Base-by-base conservation (phyloP, 2,888 invertebrate genomes). In the Brachyptera risi region DNA sequence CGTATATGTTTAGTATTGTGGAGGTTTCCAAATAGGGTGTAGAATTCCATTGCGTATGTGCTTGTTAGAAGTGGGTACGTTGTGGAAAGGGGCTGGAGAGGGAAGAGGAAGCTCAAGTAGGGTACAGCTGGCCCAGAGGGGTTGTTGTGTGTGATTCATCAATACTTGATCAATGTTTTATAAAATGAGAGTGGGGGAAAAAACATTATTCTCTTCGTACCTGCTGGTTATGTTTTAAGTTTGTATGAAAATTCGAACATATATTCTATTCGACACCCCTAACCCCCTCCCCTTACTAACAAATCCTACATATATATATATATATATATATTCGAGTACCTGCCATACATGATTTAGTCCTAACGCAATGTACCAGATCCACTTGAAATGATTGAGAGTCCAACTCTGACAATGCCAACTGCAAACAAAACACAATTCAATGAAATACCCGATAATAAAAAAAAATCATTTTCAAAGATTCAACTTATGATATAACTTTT, bases 261-360 rank as follows among this genome's bases (percentile, higher is more conserved):
- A 54, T 54, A 54, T 54, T 35, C 35, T 17, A 35, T 21, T 21
- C 54, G 54, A 54, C 54, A 54, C 54, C 54, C 54, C 54, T 54
- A 35, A 13, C 17, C 50, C 27, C 49, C 13, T 17, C 9, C 9
- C 15, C 27, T 24, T n/a, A n/a, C n/a, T n/a, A n/a, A n/a, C n/a
- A n/a, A n/a, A n/a, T n/a, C n/a, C n/a, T n/a, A n/a, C n/a, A n/a
- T n/a, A n/a, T n/a, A n/a, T n/a, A n/a, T n/a, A n/a, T 44, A 11
- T 17, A 21, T 17, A 11, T 21, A 17, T 21, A 19, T 3, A 11
- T 19, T 54, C 37, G 21, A 54, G 54, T 54, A 35, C 21, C 54
- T 31, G 19, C n/a, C n/a, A n/a, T n/a, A n/a, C n/a, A 19, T 51
- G 50, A 51, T 54, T 35, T 17, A 54, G 37, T 23, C 37, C 54